Evolutionary conservation across 2,888 invertebrate genomes (phyloP).

Genomic region (Eudasyphora cyanicolor): DNA sequence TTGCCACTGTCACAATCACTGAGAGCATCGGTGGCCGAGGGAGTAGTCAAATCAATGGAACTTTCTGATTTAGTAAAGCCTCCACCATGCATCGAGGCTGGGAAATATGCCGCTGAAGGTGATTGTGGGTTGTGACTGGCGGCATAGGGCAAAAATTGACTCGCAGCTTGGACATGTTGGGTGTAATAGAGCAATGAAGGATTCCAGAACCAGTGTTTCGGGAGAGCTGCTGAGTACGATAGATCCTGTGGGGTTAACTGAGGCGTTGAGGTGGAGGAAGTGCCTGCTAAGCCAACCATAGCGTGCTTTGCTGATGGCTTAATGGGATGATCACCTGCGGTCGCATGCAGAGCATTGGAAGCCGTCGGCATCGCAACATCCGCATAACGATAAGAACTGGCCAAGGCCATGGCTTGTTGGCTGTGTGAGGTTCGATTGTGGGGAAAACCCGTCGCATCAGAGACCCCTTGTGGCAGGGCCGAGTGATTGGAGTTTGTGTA

Average conservation of each 20-base stretch:
- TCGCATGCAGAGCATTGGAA: background rate
- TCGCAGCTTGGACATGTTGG: slow-evolving; percentile 73
- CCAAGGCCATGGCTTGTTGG: slow-evolving; percentile 48
- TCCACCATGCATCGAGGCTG: slow-evolving; percentile 51
- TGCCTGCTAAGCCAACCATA: slow-evolving; percentile 40
- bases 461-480: slow-evolving; percentile 29
- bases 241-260: slow-evolving; percentile 75
- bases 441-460: slow-evolving; percentile 64
- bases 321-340: slow-evolving; percentile 69
- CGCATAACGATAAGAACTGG: slow-evolving; percentile 49
- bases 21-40: slow-evolving; percentile 73
- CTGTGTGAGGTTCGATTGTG: slow-evolving; percentile 56
- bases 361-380: slow-evolving; percentile 42
- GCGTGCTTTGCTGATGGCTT: slow-evolving; percentile 77
- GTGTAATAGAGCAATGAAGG: slow-evolving; percentile 78
- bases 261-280: slow-evolving; percentile 59
- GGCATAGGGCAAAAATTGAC: slow-evolving; percentile 73
- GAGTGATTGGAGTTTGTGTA: slow-evolving; percentile 46
- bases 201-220: slow-evolving; percentile 80
- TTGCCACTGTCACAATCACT: slow-evolving; percentile 80
- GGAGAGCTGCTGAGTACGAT: slow-evolving; percentile 74
- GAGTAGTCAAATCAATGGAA: slow-evolving; percentile 78
- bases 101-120: slow-evolving; percentile 71
- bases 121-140: slow-evolving; percentile 68
- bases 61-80: slow-evolving; percentile 78